Evolutionary conservation across 2,888 invertebrate species (phyloP).

Genomic region (Crossocerus cetratus): DNA sequence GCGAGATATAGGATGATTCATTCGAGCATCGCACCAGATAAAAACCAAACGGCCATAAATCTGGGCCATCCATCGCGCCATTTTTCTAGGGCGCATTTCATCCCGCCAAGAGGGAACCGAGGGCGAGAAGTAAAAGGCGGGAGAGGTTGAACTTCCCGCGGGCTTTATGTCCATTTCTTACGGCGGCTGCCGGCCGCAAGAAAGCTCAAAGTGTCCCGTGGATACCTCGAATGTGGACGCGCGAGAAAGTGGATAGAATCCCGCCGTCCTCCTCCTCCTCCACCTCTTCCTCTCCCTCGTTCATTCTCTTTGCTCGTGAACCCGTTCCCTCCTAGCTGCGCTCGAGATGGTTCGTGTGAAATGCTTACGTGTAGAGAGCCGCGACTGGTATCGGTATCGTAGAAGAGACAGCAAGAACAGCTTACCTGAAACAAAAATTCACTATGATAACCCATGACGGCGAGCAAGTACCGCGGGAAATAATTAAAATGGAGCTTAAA

Average conservation of each 20-base stretch:
- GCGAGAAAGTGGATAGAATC: background rate
- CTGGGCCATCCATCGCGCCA: slow-evolving; percentile 17
- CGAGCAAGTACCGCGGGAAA: too few species aligned
- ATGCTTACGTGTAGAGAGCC: slow-evolving; percentile 34
- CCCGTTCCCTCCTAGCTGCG: background rate
- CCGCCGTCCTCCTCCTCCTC: too few species aligned
- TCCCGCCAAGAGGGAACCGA: background rate
- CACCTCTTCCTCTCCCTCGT: too few species aligned
- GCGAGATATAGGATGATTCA: background rate
- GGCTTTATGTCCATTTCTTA: slow-evolving; percentile 25
- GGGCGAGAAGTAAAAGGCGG: slow-evolving; percentile 30
- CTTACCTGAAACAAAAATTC: slow-evolving; percentile 43
- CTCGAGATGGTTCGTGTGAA: slow-evolving; percentile 1
- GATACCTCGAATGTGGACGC: background rate
- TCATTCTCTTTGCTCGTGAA: background rate
- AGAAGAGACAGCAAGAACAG: background rate
- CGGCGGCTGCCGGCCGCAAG: slow-evolving; percentile 7
- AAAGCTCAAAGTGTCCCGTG: slow-evolving; percentile 8
- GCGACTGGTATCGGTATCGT: background rate
- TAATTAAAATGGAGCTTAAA: too few species aligned
- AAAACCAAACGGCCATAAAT: slow-evolving; percentile 26
- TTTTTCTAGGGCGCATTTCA: slow-evolving; percentile 8
- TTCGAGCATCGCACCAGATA: background rate
- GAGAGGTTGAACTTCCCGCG: slow-evolving; percentile 28
- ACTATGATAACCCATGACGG: too few species aligned